Conservation (phyloP, 2,113 vertebrate species). For the Pleuronectes platessa region DNA sequence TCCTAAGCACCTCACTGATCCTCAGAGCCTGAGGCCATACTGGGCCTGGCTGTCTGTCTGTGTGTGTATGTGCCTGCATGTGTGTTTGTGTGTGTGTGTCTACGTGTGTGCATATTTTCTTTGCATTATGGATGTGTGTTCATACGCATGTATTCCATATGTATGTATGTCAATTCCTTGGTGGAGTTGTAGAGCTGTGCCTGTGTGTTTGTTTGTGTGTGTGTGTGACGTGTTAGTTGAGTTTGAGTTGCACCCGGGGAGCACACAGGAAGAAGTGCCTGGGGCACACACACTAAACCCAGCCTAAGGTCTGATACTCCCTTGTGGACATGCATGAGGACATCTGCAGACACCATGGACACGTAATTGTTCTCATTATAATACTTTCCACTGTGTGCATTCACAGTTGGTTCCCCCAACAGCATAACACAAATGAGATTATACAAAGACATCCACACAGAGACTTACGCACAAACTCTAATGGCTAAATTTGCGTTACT, state of each 20-base stretch:
- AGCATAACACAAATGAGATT: not conserved
- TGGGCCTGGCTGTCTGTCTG: slow-evolving; percentile 24
- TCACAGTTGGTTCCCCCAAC: not conserved
- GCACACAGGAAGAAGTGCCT: slow-evolving; percentile 65
- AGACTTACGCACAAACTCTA: not conserved
- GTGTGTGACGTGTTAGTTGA: slow-evolving; percentile 36
- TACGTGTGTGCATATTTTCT: not conserved
- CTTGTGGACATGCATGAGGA: slow-evolving; percentile 2
- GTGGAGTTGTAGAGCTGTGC: slow-evolving; percentile 23
- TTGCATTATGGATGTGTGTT: not conserved
- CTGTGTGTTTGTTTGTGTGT: not conserved
- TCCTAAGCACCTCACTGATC: slow-evolving; percentile 57
- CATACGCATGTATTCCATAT: slow-evolving; percentile 11
- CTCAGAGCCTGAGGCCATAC: slow-evolving; percentile 43
- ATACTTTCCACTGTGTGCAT: not conserved
- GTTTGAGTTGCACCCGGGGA: slow-evolving; percentile 66
- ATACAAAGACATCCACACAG: not conserved
- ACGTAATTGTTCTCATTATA: not conserved
- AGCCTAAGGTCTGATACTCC: slow-evolving; percentile 33
- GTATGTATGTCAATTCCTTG: slow-evolving; percentile 30
- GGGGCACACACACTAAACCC: slow-evolving; percentile 27
- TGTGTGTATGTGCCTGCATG: not conserved
- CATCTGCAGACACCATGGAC: too few species aligned
- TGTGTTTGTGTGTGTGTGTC: slow-evolving; percentile 1
- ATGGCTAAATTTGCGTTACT: not conserved